Conservation (phyloP, 1,140 invertebrate species). For the Anoplolepis gracilipes region DNA sequence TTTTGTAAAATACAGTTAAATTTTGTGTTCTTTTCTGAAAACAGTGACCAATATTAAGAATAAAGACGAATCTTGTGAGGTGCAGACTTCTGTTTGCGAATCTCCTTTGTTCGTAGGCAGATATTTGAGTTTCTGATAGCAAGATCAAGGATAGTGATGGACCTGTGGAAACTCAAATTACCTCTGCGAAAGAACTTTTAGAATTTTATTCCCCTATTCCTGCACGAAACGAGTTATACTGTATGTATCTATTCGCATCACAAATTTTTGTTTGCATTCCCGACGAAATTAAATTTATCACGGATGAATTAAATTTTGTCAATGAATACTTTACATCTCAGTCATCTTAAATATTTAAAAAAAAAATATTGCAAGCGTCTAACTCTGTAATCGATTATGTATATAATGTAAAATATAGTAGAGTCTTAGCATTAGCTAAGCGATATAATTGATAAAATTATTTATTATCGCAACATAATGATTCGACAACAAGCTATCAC, state of each 20-base stretch:
- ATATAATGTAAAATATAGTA: neutral
- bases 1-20: neutral
- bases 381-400: too few species aligned
- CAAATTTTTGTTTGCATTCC: neutral
- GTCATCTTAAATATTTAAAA: neutral
- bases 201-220: conserved; percentile 1
- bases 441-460: neutral
- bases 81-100: neutral
- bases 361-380: too few species aligned
- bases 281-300: neutral
- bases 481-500: neutral
- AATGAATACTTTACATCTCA: neutral
- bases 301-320: neutral
- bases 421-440: neutral
- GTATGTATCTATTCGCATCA: neutral
- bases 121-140: conserved; percentile 9
- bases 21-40: neutral
- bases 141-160: neutral
- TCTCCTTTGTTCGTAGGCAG: neutral
- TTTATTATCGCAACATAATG: neutral
- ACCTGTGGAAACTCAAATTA: conserved; percentile 29
- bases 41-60: neutral
- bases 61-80: neutral
- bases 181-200: neutral
- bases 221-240: neutral